These are phyloP conservation scores for Achatina immaculata DNA, from an alignment of 1,140 invertebrate species.

Conservation along the genomic window DNA sequence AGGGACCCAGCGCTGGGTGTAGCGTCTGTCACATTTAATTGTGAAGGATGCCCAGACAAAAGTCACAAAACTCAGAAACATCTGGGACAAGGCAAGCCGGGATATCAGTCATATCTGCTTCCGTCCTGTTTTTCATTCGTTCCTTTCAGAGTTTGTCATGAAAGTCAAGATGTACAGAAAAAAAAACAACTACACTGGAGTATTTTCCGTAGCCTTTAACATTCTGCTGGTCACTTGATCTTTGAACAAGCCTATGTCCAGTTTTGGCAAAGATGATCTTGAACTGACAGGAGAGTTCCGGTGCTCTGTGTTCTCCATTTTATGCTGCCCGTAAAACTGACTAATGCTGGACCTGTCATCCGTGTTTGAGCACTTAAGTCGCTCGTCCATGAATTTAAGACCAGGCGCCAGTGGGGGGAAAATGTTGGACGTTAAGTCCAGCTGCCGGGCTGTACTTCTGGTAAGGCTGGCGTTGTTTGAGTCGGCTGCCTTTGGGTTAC, in stretches of 20 bases:
- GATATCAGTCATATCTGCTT: too few species aligned
- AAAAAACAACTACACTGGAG: background rate
- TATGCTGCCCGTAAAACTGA: conserved; percentile 11
- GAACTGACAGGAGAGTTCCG: conserved; percentile 41
- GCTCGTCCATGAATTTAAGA: background rate
- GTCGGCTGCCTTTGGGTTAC: background rate
- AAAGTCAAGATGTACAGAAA: too few species aligned
- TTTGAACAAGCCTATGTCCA: conserved; percentile 40
- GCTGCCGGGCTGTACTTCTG: background rate
- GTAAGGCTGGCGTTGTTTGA: background rate
- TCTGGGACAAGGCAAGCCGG: too few species aligned
- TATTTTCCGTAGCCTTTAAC: conserved; percentile 21
- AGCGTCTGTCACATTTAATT: too few species aligned
- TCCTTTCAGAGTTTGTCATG: too few species aligned
- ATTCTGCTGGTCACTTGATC: conserved; percentile 36
- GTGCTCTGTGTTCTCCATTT: conserved; percentile 43
- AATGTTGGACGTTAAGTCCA: conserved; percentile 43
- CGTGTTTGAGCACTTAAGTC: background rate
- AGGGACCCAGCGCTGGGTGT: too few species aligned
- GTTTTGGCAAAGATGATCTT: conserved; percentile 36
- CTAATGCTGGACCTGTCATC: background rate
- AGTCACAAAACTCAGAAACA: too few species aligned
- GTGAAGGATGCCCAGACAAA: too few species aligned
- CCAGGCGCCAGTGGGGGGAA: conserved; percentile 3
- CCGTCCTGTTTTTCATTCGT: too few species aligned